Evolutionary conservation across 2,797 vertebrate genomes (phyloP).

Genomic region (Xenopus petersii): DNA sequence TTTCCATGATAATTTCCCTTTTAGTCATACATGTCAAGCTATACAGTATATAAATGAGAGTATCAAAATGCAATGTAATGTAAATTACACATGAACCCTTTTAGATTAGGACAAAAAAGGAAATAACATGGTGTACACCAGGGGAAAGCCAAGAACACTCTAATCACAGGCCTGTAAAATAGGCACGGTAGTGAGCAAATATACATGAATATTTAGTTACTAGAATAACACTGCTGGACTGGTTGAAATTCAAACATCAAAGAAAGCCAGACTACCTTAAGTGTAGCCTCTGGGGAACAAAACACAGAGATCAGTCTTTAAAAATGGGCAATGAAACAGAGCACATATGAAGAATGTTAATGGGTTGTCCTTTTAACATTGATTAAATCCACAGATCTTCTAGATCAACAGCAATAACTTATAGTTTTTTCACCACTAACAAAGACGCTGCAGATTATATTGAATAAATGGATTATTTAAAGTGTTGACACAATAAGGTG

Average conservation of each 20-base stretch:
- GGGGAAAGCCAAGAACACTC: constrained; percentile 13
- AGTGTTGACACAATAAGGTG: background rate
- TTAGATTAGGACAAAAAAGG: constrained; percentile 20
- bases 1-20: constrained; percentile 1
- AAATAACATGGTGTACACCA: constrained; percentile 15
- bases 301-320: constrained; percentile 33
- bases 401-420: constrained; percentile 9
- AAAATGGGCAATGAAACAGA: constrained; percentile 40
- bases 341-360: constrained; percentile 47
- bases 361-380: constrained; percentile 39
- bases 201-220: constrained; percentile 46
- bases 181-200: constrained; percentile 39
- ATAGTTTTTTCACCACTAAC: constrained; percentile 10
- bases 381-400: constrained; percentile 47
- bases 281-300: constrained; percentile 39
- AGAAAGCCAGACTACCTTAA: constrained; percentile 40
- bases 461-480: constrained; percentile 19
- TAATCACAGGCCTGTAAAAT: constrained; percentile 35
- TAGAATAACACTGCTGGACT: constrained; percentile 41
- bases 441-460: constrained; percentile 13
- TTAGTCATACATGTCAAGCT: background rate
- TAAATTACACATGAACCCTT: constrained; percentile 8
- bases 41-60: background rate
- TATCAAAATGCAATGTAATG: constrained; percentile 17
- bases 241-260: constrained; percentile 44